Evolutionary conservation across 2,113 vertebrate species (phyloP).

Genomic region (Hippocampus mohnikei): DNA sequence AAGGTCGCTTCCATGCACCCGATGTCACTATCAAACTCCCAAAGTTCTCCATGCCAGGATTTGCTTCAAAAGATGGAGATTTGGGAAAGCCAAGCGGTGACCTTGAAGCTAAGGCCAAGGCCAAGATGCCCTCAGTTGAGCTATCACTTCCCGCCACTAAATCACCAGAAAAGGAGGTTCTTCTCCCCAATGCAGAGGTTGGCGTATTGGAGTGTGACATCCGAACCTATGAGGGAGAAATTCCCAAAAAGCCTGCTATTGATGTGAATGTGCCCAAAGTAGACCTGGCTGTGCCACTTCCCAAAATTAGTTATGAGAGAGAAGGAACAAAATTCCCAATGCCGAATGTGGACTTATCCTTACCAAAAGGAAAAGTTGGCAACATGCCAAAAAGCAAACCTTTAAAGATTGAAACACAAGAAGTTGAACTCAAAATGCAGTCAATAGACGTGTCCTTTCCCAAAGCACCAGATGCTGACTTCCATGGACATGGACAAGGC

Average conservation of each 20-base stretch:
- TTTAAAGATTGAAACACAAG: constrained; percentile 34
- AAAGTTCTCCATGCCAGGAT: constrained; percentile 67
- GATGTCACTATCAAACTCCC: constrained; percentile 64
- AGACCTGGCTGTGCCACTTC: constrained; percentile 65
- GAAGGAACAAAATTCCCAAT: constrained; percentile 28
- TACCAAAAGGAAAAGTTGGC: constrained; percentile 27
- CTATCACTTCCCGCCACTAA: constrained; percentile 62
- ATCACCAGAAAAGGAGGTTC: constrained; percentile 50
- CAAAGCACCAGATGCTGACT: constrained; percentile 38
- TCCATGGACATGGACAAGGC: constrained; percentile 8
- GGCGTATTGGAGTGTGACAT: constrained; percentile 65
- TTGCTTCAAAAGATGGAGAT: constrained; percentile 57
- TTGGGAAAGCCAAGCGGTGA: constrained; percentile 35
- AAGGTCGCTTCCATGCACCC: constrained; percentile 54
- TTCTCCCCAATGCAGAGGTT: constrained; percentile 60
- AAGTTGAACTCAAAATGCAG: constrained; percentile 35
- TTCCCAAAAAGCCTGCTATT: constrained; percentile 64
- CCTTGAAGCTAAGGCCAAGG: constrained; percentile 52
- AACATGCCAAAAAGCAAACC: constrained; percentile 48
- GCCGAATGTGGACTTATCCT: constrained; percentile 37
- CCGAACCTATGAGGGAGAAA: constrained; percentile 68
- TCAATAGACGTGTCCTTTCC: constrained; percentile 42
- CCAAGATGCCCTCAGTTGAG: constrained; percentile 74
- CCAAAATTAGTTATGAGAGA: constrained; percentile 41
- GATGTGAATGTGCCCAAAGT: constrained; percentile 74